Base-by-base conservation (phyloP, 1,140 invertebrate genomes). In the Drosophila melanica region DNA sequence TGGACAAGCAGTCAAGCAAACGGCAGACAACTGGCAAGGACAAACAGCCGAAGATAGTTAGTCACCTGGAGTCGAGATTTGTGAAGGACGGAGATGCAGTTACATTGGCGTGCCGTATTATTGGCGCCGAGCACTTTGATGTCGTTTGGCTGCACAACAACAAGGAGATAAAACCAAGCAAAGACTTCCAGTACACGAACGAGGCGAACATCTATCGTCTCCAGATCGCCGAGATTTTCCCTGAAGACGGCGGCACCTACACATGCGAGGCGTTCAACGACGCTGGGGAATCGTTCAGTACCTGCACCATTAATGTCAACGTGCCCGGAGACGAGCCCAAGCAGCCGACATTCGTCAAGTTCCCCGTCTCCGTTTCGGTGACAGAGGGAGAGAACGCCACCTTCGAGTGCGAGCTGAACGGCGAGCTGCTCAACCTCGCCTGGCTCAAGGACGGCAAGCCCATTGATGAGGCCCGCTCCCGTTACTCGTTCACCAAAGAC, bases 221-320 rank as follows among this genome's bases (percentile, higher is more conserved):
- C 66, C 94, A 96, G 72, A 98, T 99, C 72, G 95, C 97, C 14
- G 98, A 99, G 92, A 97, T 99, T 85, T 98, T 98, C 95, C 97
- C 97, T 5, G 97, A 98, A 93, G 90, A 92, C 66, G 93, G 95
- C 90, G 98, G 98, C 48, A 97, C 96, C 27, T 99, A 99, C 93
- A 98, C 97, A 4, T 99, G 98, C 92, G 98, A 99, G 93, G 97
- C 97, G 45, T 98, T 98, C 93, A 98, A 98, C 93, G 97, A 98
- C 92, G 95, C 95, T 58, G 98, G 98, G 66, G 97, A 99, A 93
- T 97, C 97, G 58, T 98, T 97, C 93, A 97, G 97, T 91, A 96
- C 96, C 80, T 98, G 97, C 93, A 95, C 96, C 73, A 93, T 98
- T 62, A 95, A 96, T 84, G 97, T 98, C 54, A 90, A 94, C 69